Evolutionary conservation across 2,888 invertebrate genomes (phyloP).

Genomic region (Ormyrus rosae): DNA sequence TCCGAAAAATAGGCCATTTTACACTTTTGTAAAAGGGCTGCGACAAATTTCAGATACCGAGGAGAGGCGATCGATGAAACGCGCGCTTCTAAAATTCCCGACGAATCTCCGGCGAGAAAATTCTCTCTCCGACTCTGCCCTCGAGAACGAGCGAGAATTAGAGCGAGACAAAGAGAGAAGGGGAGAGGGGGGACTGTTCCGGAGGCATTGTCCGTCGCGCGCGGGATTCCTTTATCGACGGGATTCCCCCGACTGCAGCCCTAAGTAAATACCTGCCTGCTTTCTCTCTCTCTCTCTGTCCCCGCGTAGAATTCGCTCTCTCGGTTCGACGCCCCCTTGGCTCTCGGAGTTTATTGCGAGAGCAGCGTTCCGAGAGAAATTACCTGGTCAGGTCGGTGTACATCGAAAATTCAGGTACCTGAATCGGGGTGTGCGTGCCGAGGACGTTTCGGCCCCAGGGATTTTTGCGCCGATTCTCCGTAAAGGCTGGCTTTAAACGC

Average conservation of each 20-base stretch:
- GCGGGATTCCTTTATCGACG: constrained; percentile 45
- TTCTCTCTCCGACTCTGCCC: not conserved
- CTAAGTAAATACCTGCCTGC: constrained; percentile 46
- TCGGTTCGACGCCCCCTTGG: too few species aligned
- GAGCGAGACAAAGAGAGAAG: constrained; percentile 10
- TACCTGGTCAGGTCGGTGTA: too few species aligned
- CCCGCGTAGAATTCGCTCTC: not conserved
- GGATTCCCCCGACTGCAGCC: not conserved
- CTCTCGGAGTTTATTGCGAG: too few species aligned
- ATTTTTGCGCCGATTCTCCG: too few species aligned
- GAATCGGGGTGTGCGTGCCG: too few species aligned
- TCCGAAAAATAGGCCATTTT: too few species aligned
- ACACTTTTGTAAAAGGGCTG: not conserved
- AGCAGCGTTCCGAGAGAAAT: too few species aligned
- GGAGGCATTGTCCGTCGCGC: constrained; percentile 41
- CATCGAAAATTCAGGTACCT: too few species aligned
- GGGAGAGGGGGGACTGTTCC: not conserved
- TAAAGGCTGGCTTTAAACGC: too few species aligned
- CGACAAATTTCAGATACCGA: not conserved
- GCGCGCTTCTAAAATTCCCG: constrained; percentile 2
- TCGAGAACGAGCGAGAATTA: not conserved
- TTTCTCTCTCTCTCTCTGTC: constrained; percentile 8
- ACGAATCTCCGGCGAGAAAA: constrained; percentile 9
- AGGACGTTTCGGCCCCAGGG: too few species aligned
- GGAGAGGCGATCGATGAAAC: not conserved